Evolutionary conservation across 2,113 vertebrate species (phyloP), one percentile per base, ranked within the genome.

Genomic region (Cebus imitator): DNA sequence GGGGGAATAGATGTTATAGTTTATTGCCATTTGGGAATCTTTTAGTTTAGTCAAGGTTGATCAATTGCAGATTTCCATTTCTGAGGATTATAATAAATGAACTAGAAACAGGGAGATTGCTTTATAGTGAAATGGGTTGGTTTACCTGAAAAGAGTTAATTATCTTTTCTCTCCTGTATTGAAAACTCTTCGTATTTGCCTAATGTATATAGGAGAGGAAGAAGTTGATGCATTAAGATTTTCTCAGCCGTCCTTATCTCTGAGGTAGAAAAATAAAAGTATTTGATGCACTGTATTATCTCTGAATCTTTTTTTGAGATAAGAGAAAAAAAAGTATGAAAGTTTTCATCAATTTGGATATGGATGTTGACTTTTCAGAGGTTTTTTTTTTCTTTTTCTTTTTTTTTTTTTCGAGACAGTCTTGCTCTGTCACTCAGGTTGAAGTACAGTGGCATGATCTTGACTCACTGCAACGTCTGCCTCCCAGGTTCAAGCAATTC

Each of bases 41-140:
- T 91, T 84, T 57, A 83, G 79, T 85, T 91, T 84, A 45, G 57
- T 96, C 95, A 86, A 78, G 90, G 73, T 83, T 97, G 87, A 79
- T 89, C 58, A 95, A 27, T 85, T 91, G 70, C 45, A 93, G 50
- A 92, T 87, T 94, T 75, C 20, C 35, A 45, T 87, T 37, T 86
- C 68, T 50, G 37, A 93, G 68, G 58, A 94, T 89, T 91, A 57
- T 91, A 78, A n/a, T 82, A 92, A 92, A 92, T 30, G 45, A 87
- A 13, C 58, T 87, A 70, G 83, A 87, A 64, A 90, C n/a, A 73
- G 25, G 83, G 43, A 82, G 76, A 91, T 90, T 90, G 35, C 84
- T 37, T 90, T 83, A 70, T 73, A 87, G 55, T 72, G 57, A 97
- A 90, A 75, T 80, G 73, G 25, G 8, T 83, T 76, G 64, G 32